A percentile compares a stretch with the other conserved stretches of the same genome.
phyloP scores from a whole-genome alignment of 1,140 invertebrate genomes.

The Papilio polytes region DNA sequence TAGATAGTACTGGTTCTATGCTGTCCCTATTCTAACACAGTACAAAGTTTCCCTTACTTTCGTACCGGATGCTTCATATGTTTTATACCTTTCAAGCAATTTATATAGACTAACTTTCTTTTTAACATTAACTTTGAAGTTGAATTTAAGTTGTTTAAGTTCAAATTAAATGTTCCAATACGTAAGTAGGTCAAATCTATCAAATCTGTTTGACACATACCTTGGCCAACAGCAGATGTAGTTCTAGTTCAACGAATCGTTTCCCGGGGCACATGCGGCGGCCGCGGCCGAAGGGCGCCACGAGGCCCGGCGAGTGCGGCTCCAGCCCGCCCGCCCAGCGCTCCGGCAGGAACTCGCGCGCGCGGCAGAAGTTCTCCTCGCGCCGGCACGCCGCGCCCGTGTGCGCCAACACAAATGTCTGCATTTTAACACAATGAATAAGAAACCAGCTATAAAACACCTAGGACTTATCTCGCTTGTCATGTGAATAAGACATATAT shows the following conservation, averaged over 20 bases:
- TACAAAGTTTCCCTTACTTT: neutral
- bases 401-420: slow-evolving; percentile 94
- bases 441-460: too few species aligned
- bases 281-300: slow-evolving; percentile 95
- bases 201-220: slow-evolving; percentile 68
- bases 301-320: slow-evolving; percentile 84
- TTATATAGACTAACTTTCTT: too few species aligned
- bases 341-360: slow-evolving; percentile 91
- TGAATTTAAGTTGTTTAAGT: too few species aligned
- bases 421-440: slow-evolving; percentile 38
- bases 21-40: neutral
- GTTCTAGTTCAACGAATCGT: slow-evolving; percentile 91
- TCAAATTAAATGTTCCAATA: too few species aligned
- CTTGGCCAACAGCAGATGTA: slow-evolving; percentile 90
- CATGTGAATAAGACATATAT: too few species aligned
- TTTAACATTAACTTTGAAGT: too few species aligned
- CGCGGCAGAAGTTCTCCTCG: slow-evolving; percentile 91
- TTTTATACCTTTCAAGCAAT: too few species aligned
- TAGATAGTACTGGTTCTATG: slow-evolving; percentile 9
- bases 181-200: neutral
- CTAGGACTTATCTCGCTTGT: too few species aligned
- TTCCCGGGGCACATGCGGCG: slow-evolving; percentile 92
- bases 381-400: slow-evolving; percentile 92
- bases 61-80: neutral
- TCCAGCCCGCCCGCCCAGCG: slow-evolving; percentile 88